Evolutionary conservation across 1,140 invertebrate genomes (phyloP).

Genomic region (Bombus haemorrhoidalis): DNA sequence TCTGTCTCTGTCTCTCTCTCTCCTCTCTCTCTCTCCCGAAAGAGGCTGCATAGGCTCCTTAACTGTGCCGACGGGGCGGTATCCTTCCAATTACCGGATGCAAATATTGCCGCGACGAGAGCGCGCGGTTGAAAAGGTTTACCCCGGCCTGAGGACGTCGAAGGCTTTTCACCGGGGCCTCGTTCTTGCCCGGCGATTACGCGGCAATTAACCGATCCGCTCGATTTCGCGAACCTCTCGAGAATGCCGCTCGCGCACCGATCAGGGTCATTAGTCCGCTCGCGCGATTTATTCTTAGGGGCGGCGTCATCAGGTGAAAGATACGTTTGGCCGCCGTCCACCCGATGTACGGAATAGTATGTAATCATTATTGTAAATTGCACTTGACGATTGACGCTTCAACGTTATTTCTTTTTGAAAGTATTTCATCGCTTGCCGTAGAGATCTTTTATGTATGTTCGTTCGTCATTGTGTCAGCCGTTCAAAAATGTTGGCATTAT

Average conservation of each 20-base stretch:
- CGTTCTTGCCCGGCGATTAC: constrained; percentile 31
- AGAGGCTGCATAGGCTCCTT: neutral
- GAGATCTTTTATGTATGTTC: too few relatives aligned
- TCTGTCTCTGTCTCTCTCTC: neutral
- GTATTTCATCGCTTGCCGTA: too few relatives aligned
- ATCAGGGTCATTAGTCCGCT: constrained; percentile 55
- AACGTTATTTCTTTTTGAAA: too few relatives aligned
- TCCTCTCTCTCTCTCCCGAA: neutral
- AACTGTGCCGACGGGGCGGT: constrained; percentile 4
- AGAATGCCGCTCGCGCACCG: neutral
- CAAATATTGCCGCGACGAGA: constrained; percentile 55
- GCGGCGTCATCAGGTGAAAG: too few relatives aligned
- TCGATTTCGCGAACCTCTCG: constrained; percentile 39
- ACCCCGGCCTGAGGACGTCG: neutral
- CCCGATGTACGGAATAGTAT: too few relatives aligned
- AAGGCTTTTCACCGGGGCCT: constrained; percentile 9
- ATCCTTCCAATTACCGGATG: constrained; percentile 68
- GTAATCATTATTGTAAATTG: too few relatives aligned
- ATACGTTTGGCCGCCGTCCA: too few relatives aligned
- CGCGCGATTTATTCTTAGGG: constrained; percentile 46
- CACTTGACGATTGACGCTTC: too few relatives aligned
- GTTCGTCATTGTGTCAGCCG: too few relatives aligned
- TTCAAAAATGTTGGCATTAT: too few relatives aligned
- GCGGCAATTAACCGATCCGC: constrained; percentile 50
- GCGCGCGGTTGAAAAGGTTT: constrained; percentile 7